Evolutionary conservation across 2,113 vertebrate species (phyloP), one percentile per base, ranked within the genome.

Genomic region (Eulacestoma nigropectus): DNA sequence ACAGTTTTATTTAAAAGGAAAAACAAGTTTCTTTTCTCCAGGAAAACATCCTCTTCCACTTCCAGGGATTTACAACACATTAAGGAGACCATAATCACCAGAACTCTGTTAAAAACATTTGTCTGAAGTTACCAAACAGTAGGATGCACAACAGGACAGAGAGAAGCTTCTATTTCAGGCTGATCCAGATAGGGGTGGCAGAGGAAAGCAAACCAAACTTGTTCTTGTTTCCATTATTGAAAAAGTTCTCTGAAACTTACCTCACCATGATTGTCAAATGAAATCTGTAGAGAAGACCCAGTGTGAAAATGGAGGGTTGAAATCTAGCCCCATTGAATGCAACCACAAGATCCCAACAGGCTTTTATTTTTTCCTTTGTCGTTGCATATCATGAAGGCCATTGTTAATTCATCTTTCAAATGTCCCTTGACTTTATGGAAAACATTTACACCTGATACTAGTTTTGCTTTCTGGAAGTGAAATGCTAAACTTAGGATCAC

Each of bases 21-120:
- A 94, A 96, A 11, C 47, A 88, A 75, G 19, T 29, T 73, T 83
- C 29, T 84, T 88, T 79, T 77, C 75, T 94, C 72, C 89, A 90
- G 50, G 60, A 90, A 93, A 88, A 90, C 76, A 95, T 77, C 72
- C 64, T 93, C 59, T 64, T 93, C 76, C 83, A 81, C 79, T 93
- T 94, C 73, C 80, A 94, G 68, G 72, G 90, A 93, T 83, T 96
- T 97, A 92, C 56, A 88, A 56, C 60, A 92, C 47, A 37, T 56
- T 77, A 70, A 86, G 44, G 55, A 90, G 60, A 90, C 80, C 20
- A 62, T 81, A 89, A 74, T 84, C 42, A 84, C 26, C 73, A 78
- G 56, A 74, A 39, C 72, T 86, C 83, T 90, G 74, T 82, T 87
- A 84, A 92, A 97, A 94, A 63, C n/a, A 82, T 87, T 91, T 80